Evolutionary conservation across 2,113 vertebrate genomes (phyloP).

Genomic region (Pelecanoides urinatrix): DNA sequence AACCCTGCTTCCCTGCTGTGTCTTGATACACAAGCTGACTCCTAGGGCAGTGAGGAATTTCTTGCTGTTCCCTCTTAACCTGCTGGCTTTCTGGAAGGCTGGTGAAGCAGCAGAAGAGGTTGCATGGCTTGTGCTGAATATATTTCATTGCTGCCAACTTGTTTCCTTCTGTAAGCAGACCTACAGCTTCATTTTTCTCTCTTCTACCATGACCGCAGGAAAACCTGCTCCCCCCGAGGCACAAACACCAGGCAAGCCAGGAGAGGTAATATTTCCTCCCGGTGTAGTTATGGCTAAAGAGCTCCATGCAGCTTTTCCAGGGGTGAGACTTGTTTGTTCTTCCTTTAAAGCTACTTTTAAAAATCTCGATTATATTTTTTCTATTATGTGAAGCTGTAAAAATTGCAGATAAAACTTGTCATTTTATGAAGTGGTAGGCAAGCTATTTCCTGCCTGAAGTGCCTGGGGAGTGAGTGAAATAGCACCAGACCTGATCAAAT

Average conservation of each 20-base stretch:
- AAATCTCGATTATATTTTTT: neutral
- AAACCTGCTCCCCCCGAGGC: neutral
- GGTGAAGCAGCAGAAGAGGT: neutral
- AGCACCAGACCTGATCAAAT: neutral
- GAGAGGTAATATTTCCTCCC: neutral
- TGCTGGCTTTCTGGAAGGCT: neutral
- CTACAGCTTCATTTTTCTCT: neutral
- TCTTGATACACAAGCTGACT: neutral
- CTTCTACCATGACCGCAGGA: neutral
- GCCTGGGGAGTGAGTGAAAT: neutral
- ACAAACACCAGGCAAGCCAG: neutral
- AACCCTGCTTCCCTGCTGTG: accelerated
- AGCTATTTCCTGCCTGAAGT: neutral
- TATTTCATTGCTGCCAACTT: neutral
- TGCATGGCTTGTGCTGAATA: neutral
- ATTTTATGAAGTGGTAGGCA: neutral
- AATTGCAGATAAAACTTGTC: neutral
- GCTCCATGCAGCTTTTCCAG: neutral
- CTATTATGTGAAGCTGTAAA: neutral
- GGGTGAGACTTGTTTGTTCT: neutral
- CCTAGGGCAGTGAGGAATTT: neutral
- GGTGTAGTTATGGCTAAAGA: neutral
- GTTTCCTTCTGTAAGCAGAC: neutral
- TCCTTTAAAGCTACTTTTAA: neutral
- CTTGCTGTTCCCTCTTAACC: neutral